These are phyloP conservation scores for Lacanobia wlatinum DNA, from an alignment of 2,888 invertebrate species.

Conservation along the genomic window DNA sequence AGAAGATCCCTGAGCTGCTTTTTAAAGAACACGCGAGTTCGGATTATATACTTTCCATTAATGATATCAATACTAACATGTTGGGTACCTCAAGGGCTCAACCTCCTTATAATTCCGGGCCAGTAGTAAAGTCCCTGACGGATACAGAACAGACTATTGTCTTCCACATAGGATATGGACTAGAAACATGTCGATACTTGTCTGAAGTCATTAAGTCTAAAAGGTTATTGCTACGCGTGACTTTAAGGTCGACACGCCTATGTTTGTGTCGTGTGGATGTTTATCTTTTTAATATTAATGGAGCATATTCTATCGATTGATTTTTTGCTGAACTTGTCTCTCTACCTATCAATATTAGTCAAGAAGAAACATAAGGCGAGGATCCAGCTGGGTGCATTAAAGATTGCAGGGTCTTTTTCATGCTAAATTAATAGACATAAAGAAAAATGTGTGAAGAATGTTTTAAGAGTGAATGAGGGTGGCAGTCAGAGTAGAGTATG, in stretches of 20 bases:
- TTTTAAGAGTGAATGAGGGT: not conserved
- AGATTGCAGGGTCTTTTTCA: not conserved
- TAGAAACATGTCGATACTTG: slow-evolving; percentile 49
- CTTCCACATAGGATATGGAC: slow-evolving; percentile 20
- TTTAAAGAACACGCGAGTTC: not conserved
- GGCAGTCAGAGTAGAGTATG: too few species aligned
- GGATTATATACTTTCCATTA: not conserved
- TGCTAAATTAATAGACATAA: not conserved
- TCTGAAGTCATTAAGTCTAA: slow-evolving; percentile 43
- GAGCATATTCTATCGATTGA: slow-evolving; percentile 9
- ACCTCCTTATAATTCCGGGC: slow-evolving; percentile 43
- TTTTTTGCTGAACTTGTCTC: slow-evolving; percentile 9
- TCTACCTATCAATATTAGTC: not conserved
- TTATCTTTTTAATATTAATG: slow-evolving; percentile 38
- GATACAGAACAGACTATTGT: slow-evolving; percentile 47
- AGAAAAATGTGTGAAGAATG: not conserved
- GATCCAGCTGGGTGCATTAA: not conserved
- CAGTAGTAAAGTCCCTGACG: slow-evolving; percentile 23
- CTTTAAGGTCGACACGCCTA: slow-evolving; percentile 30
- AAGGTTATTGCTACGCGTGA: slow-evolving; percentile 53
- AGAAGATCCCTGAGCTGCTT: too few species aligned
- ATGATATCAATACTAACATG: not conserved
- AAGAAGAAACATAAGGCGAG: not conserved
- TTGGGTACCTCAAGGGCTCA: not conserved
- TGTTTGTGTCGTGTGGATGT: slow-evolving; percentile 32